These are phyloP conservation scores for Pristiophorus japonicus DNA, from an alignment of 2,113 vertebrate genomes.

Conservation along the genomic window DNA sequence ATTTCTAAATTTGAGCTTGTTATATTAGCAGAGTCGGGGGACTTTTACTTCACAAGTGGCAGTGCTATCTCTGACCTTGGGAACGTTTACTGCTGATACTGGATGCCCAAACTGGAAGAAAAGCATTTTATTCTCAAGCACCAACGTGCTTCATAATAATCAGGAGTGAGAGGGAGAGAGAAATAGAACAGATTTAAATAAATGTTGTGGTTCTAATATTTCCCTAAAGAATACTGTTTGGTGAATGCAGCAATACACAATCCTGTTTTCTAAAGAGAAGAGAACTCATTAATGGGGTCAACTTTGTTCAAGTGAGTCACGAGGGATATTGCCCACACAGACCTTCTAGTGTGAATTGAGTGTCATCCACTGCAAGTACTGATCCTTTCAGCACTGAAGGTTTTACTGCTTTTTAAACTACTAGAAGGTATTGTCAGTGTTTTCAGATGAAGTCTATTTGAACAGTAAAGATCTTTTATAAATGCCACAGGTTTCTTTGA, in stretches of 20 bases:
- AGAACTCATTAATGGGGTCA: constrained; percentile 32
- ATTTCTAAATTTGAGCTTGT: not conserved
- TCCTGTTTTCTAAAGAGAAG: constrained; percentile 17
- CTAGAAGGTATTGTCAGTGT: not conserved
- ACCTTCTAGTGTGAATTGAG: not conserved
- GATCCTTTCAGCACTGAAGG: not conserved
- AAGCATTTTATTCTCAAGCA: not conserved
- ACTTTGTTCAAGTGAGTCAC: not conserved
- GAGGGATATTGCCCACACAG: not conserved
- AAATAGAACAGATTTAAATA: constrained; percentile 16
- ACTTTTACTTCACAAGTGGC: not conserved
- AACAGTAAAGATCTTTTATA: not conserved
- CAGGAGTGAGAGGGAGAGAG: not conserved
- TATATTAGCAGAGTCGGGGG: not conserved
- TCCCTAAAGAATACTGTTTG: not conserved
- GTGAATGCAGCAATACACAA: not conserved
- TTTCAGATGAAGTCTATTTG: constrained; percentile 2
- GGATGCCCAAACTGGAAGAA: not conserved
- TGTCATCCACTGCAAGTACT: too few species aligned
- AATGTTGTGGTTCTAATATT: constrained; percentile 2
- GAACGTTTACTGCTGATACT: not conserved
- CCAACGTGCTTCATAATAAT: not conserved
- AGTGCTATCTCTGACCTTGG: not conserved
- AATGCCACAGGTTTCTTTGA: not conserved
- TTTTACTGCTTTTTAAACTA: not conserved